Evolutionary conservation across 2,888 invertebrate species (phyloP), one percentile per base, ranked within the genome.

Genomic region (Polylopha cassiicola): DNA sequence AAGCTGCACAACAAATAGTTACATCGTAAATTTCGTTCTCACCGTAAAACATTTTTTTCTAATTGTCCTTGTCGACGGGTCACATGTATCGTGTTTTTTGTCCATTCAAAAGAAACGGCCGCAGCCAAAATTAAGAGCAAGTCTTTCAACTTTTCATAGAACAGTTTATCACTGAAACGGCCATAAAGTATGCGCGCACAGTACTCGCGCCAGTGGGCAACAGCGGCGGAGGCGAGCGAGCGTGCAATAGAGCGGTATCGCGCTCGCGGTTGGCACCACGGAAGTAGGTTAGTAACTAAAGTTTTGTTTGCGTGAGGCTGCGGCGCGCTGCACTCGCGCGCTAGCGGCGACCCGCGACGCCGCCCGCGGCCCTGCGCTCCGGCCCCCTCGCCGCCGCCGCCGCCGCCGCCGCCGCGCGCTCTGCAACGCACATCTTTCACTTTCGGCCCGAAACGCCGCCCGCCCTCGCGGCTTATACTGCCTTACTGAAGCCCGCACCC

Each of bases 251-350:
- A 57, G 63, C 64, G 66, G 65, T 68, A 69, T 58, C 67, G 73
- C 70, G 70, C 66, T 66, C 67, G 73, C 78, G 69, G 75, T 75
- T 77, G 81, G 82, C 74, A 82, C 84, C 80, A 74, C 85, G 84
- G 85, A 85, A 84, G 85, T 85, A 84, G 85, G 85, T 85, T 85
- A 84, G 65, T 79, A 80, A 85, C 85, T 85, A 85, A 85, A 85
- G 79, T 84, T 84, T 85, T 81, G 84, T 85, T 85, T 79, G 84
- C 80, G 84, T 81, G 85, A 84, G 82, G 85, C 82, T 85, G 84
- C 78, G 78, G 70, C 75, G 73, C 73, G 77, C 68, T 80, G 77
- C 77, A 73, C 67, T 71, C 66, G 61, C 55, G 50, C 54, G 61
- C 72, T 68, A 65, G 70, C 48, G 51, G 48, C 55, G 59, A 58